Evolutionary conservation across 2,888 invertebrate genomes (phyloP), one percentile per base, ranked within the genome.

Genomic region (Fragum whitleyi): DNA sequence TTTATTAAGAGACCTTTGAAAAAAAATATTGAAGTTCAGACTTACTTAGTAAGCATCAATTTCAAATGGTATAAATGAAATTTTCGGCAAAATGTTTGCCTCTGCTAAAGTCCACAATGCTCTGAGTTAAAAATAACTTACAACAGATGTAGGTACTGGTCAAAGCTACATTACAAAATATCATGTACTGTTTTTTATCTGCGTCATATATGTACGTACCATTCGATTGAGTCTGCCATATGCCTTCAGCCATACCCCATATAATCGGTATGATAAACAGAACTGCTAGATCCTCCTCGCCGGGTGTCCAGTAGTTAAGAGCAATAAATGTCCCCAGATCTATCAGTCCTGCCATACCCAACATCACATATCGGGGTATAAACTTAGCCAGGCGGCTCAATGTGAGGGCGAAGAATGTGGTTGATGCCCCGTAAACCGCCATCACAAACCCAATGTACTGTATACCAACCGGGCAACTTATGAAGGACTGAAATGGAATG

Each of bases 381-480:
- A 85, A 86, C 42, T 88, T 86, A 0, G 89, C 87, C 29, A 90
- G 62, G 0, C 85, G 86, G 67, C 87, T 87, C 68, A 89, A 81
- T 14, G 87, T 29, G 51, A 90, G 81, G 3, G 90, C 87, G 73
- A 87, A 90, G 11, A 86, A 62, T 11, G 90, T 88, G 0, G 89
- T 89, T 2, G 89, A 86, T 1, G 72, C 87, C 3, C 91, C 91
- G 57, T 90, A 90, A 5, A 87, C 62, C 2, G 90, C 90, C 90
- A 90, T 90, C 39, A 91, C 88, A 74, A 88, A 91, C 1, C 91
- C 91, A 51, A 91, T 85, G 81, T 86, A 89, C 79, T 88, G 87
- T 61, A 91, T 88, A 1, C 91, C 91, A n/a, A 90, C 72, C 21
- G 90, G 88, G 68, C 91, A 91, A 74, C 90, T 89, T 57, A 91